Evolutionary conservation across 2,113 vertebrate genomes (phyloP), one percentile per base, ranked within the genome.

Genomic region (Antigone vipio): DNA sequence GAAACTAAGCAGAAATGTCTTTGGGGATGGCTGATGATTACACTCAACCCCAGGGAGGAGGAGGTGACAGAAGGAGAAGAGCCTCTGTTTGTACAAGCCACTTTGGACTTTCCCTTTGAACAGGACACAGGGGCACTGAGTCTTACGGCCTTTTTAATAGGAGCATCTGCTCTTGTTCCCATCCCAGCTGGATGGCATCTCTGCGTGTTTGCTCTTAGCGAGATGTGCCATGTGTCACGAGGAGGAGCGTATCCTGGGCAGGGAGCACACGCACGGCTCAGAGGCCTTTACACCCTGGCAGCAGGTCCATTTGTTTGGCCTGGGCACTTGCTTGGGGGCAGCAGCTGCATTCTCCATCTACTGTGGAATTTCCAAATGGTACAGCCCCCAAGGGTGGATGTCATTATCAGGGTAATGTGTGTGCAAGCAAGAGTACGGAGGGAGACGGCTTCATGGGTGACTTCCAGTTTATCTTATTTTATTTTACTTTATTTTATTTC

Each of bases 91-190:
- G 86, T 85, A 73, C 56, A 77, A 94, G 60, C 21, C 64, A n/a
- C 92, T 92, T 64, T 84, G 83, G 95, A 92, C 83, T 79, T 97
- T 67, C 56, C 47, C 59, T 96, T 95, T 94, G 94, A 93, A 92
- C 76, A 76, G 80, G 92, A 80, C 88, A 91, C 56, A 74, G 92
- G 88, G 69, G 79, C 92, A 87, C 80, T 78, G 83, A 96, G 74
- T 89, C 91, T 91, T 89, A 93, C 0, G 26, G 92, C 68, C 76
- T 95, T 93, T 95, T 94, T 96, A 96, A 96, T 91, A 88, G 92
- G 72, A 91, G 91, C 96, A 96, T 96, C 96, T 97, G 96, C 91
- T 95, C 83, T 58, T 74, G 22, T 75, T 93, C 88, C 91, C 83
- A 82, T 93, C 94, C 92, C 91, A 96, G 97, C 96, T 91, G 91